Evolutionary conservation across 2,113 vertebrate genomes (phyloP).

Genomic region (Onychorhynchus coronatus): DNA sequence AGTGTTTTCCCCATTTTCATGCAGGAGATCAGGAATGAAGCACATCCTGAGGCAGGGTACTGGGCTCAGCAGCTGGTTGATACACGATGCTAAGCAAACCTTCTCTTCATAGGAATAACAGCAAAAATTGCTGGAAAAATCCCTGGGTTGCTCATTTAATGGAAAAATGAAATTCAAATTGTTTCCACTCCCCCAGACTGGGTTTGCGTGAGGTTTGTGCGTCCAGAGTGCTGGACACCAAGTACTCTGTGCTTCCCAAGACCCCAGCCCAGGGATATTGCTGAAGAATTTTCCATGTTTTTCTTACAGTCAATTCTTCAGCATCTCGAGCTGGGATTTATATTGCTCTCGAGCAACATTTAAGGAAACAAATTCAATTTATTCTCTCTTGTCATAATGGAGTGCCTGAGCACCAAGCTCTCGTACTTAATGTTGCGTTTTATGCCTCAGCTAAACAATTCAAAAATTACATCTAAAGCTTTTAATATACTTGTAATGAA

Average conservation of each 20-base stretch:
- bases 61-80: accelerated
- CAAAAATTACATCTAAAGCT: slow-evolving; percentile 12
- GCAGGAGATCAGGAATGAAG: neutral
- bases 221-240: neutral
- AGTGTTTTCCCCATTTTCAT: neutral
- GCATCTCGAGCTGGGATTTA: neutral
- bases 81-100: neutral
- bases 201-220: neutral
- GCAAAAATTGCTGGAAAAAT: neutral
- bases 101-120: neutral
- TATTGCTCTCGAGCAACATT: slow-evolving; percentile 13
- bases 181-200: neutral
- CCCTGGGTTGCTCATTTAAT: neutral
- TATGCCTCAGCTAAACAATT: slow-evolving; percentile 34
- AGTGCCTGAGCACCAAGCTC: neutral
- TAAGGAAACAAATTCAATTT: slow-evolving; percentile 42
- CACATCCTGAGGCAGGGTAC: neutral
- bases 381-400: slow-evolving; percentile 8
- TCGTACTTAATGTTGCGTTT: slow-evolving; percentile 37
- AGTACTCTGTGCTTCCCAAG: neutral
- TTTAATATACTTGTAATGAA: slow-evolving; percentile 41
- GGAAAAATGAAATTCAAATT: neutral
- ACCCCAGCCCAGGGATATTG: neutral
- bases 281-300: neutral
- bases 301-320: neutral